Percentiles rank a stretch among this genome's conserved stretches.
Evolutionary conservation across 2,797 vertebrate species (phyloP).

Genomic region (Acomys russatus): DNA sequence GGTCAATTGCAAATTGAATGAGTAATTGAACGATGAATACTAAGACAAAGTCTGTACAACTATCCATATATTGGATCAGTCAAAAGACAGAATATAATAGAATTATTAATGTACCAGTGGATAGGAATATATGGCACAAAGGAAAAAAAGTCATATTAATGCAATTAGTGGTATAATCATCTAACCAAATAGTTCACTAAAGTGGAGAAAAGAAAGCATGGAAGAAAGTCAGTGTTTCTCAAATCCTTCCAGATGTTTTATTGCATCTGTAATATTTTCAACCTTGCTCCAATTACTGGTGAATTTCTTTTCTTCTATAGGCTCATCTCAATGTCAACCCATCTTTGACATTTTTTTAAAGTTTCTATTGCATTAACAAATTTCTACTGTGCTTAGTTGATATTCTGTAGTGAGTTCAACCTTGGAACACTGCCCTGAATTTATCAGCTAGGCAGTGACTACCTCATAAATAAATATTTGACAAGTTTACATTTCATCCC

Average conservation of each 20-base stretch:
- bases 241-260: neutral
- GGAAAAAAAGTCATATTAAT: neutral
- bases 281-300: neutral
- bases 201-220: neutral
- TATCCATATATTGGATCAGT: neutral
- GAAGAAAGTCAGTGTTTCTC: neutral
- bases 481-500: neutral
- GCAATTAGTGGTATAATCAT: neutral
- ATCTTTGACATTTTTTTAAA: neutral
- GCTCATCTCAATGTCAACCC: neutral
- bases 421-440: neutral
- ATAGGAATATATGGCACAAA: neutral
- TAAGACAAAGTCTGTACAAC: neutral
- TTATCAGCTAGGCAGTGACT: neutral
- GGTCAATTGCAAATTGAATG: neutral
- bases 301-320: neutral
- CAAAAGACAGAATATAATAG: neutral
- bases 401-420: neutral
- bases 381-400: neutral
- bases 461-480: neutral
- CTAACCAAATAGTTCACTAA: neutral
- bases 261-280: neutral
- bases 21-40: neutral
- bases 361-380: neutral
- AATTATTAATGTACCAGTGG: neutral